These are phyloP conservation scores for Acleris holmiana DNA, from an alignment of 2,888 invertebrate genomes.

Conservation along the genomic window DNA sequence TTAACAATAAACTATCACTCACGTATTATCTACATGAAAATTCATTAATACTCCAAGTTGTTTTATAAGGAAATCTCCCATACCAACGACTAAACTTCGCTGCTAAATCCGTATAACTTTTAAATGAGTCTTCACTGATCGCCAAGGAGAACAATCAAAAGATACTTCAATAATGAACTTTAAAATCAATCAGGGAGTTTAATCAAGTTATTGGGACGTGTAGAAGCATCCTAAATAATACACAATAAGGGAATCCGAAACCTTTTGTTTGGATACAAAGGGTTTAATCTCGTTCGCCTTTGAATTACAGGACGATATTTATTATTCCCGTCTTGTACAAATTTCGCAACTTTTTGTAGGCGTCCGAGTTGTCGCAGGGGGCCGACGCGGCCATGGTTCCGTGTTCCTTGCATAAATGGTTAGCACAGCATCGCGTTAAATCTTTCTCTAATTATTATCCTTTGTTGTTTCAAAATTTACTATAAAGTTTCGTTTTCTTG, in stretches of 20 bases:
- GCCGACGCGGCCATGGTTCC: constrained; percentile 27
- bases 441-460: neutral
- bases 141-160: constrained; percentile 9
- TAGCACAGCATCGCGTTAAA: constrained; percentile 4
- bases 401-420: constrained; percentile 1
- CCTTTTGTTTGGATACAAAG: constrained; percentile 52
- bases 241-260: constrained; percentile 43
- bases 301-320: constrained; percentile 52
- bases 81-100: too few relatives aligned
- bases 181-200: constrained; percentile 41
- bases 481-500: too few relatives aligned
- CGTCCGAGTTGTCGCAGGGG: constrained; percentile 18
- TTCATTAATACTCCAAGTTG: neutral
- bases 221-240: constrained; percentile 47
- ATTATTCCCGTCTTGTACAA: constrained; percentile 47
- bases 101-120: constrained; percentile 1
- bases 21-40: neutral
- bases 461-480: too few relatives aligned
- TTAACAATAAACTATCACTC: constrained; percentile 6
- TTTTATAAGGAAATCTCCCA: too few relatives aligned
- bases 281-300: constrained; percentile 49
- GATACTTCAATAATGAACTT: constrained; percentile 21
- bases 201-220: constrained; percentile 39
- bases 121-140: constrained; percentile 9
- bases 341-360: constrained; percentile 44